Conservation (phyloP, 2,113 vertebrate genomes). For the Trichomycterus rosablanca region DNA sequence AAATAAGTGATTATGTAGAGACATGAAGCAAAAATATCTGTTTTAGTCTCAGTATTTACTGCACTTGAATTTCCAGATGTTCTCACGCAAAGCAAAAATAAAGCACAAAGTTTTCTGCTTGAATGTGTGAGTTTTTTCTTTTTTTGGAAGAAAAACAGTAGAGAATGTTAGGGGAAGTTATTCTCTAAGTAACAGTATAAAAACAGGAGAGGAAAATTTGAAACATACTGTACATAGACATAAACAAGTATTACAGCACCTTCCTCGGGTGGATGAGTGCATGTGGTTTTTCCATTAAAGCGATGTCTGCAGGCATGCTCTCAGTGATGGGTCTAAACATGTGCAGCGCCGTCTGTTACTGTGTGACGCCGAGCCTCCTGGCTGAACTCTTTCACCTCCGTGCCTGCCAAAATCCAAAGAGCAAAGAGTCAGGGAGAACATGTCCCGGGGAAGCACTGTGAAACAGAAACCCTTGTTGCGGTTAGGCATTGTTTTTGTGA, state of each 20-base stretch:
- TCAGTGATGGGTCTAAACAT: constrained; percentile 43
- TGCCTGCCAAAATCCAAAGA: constrained; percentile 45
- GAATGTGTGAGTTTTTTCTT: constrained; percentile 26
- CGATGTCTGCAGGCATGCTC: constrained; percentile 25
- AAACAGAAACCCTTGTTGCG: constrained; percentile 42
- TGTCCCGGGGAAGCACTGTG: constrained; percentile 36
- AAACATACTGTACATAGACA: constrained; percentile 2
- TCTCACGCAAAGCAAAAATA: constrained; percentile 56
- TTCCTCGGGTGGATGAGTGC: constrained; percentile 19
- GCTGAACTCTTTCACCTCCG: constrained; percentile 48
- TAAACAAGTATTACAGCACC: neutral
- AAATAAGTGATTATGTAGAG: constrained; percentile 49
- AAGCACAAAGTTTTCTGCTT: constrained; percentile 49
- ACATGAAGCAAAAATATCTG: constrained; percentile 19
- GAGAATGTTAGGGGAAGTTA: neutral
- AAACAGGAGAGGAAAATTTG: neutral
- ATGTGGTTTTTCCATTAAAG: constrained; percentile 20
- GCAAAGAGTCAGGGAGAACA: constrained; percentile 31
- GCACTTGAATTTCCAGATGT: constrained; percentile 30
- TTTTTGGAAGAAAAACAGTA: neutral
- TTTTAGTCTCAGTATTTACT: neutral
- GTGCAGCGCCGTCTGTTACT: constrained; percentile 23
- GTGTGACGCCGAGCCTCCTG: constrained; percentile 41
- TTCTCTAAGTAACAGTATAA: neutral
- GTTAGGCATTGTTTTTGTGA: constrained; percentile 32